These are phyloP conservation scores for Saccopteryx bilineata DNA, from an alignment of 2,113 vertebrate genomes.

Conservation along the genomic window DNA sequence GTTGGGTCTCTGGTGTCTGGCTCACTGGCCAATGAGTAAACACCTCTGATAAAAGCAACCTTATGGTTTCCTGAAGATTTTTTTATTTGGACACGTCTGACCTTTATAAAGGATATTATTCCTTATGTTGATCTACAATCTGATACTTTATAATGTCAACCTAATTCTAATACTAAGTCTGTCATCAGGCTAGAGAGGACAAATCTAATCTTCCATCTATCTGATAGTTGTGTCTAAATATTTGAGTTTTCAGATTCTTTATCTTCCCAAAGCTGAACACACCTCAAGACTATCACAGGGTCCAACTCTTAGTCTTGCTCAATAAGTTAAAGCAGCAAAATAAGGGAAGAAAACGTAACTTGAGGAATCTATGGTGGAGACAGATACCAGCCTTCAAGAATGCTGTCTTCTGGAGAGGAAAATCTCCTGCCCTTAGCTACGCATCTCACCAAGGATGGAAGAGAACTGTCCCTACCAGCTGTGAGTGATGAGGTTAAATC, in stretches of 20 bases:
- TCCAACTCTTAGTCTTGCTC: slow-evolving; percentile 23
- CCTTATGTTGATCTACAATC: not conserved
- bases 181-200: not conserved
- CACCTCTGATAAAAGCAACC: not conserved
- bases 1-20: not conserved
- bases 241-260: slow-evolving; percentile 38
- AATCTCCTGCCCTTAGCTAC: not conserved
- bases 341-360: slow-evolving; percentile 34
- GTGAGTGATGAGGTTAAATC: not conserved
- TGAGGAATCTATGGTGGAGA: not conserved
- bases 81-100: not conserved
- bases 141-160: not conserved
- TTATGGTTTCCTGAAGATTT: not conserved
- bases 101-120: slow-evolving; percentile 14
- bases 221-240: not conserved
- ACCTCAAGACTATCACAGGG: not conserved
- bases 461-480: not conserved
- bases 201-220: not conserved
- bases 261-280: slow-evolving; percentile 33
- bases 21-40: not conserved
- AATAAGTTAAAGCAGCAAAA: slow-evolving; percentile 63
- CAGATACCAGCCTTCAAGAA: slow-evolving; percentile 7
- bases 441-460: not conserved
- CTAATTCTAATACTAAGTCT: slow-evolving; percentile 18
- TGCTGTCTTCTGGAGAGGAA: slow-evolving; percentile 13